phyloP scores from a whole-genome alignment of 1,140 invertebrate genomes.

The Steinernema feltiae region DNA sequence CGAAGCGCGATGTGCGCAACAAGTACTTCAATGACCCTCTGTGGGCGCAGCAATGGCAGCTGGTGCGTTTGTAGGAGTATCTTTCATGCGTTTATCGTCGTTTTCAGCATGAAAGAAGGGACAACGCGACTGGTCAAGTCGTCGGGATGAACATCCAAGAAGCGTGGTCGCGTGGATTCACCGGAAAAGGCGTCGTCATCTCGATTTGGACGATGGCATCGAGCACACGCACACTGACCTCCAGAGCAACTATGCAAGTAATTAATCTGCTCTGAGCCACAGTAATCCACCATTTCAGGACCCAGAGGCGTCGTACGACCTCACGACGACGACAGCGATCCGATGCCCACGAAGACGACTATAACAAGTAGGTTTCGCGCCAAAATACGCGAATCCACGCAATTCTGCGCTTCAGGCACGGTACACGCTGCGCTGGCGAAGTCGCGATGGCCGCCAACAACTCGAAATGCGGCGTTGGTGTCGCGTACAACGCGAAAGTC shows the following conservation, averaged over 20 bases:
- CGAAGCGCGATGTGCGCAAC: slow-evolving; percentile 71
- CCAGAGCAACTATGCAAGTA: slow-evolving; percentile 58
- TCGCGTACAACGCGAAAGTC: slow-evolving; percentile 56
- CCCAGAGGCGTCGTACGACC: slow-evolving; percentile 59
- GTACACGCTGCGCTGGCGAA: slow-evolving; percentile 63
- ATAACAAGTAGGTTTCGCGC: slow-evolving; percentile 59
- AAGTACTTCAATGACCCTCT: slow-evolving; percentile 76
- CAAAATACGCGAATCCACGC: not conserved
- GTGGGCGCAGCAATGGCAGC: slow-evolving; percentile 89
- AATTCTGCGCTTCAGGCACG: slow-evolving; percentile 58
- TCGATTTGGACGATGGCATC: slow-evolving; percentile 63
- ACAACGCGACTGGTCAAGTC: slow-evolving; percentile 15
- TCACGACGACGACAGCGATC: slow-evolving; percentile 60
- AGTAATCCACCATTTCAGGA: slow-evolving; percentile 44
- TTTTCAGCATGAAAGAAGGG: slow-evolving; percentile 2
- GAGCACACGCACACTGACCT: slow-evolving; percentile 57
- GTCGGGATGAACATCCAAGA: slow-evolving; percentile 61
- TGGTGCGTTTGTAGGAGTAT: no score
- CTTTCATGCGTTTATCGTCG: no score
- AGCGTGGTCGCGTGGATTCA: slow-evolving; percentile 61
- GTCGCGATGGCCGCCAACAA: slow-evolving; percentile 61
- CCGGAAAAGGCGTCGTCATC: slow-evolving; percentile 62
- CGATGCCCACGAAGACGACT: slow-evolving; percentile 59
- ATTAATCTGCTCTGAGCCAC: no score
- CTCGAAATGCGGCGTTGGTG: slow-evolving; percentile 59